Base-by-base conservation (phyloP, 2,113 vertebrate species). In the Tyto alba region DNA sequence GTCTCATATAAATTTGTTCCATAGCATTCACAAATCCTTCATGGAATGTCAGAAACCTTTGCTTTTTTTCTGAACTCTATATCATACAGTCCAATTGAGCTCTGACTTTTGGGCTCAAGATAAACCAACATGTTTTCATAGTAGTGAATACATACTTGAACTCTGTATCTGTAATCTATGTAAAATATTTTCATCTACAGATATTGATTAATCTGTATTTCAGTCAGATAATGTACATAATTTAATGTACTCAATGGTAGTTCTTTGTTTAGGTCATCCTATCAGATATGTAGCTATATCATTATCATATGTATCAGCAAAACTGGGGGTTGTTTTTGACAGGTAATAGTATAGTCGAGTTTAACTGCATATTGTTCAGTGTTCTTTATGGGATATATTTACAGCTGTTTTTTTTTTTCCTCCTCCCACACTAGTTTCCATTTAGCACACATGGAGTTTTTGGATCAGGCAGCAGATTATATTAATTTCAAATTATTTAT, bases 401-500 rank as follows among this genome's bases (percentile, higher is more conserved):
- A 80, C 72, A 75, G 22, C 5, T 22, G 20, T 53, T 63, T 48
- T 56, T 48, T 52, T 40, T 47, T 74, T n/a, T 43, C 13, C 13
- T 62, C 3, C 18, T 71, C 22, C 45, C 45, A 22, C 29, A 55
- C 26, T 78, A 66, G 38, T 79, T 91, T 85, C 25, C 60, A 16
- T 84, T 93, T 71, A 92, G 38, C 63, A 81, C 7, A 76, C 20
- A 3, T 0, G 5, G 75, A 91, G 72, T 68, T 87, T 96, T 69
- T 55, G 22, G 36, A 60, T 89, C 76, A 73, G 85, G 67, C 78
- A 45, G 83, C 40, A 74, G 55, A 82, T 94, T 77, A 53, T 52
- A 47, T 89, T 53, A 53, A 69, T 88, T 96, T 68, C 45, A 59
- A 56, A 78, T 94, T 97, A 93, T 89, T 94, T 90, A 29, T 75